Percentiles rank a stretch among this genome's conserved stretches.
Conservation (phyloP, 2,113 vertebrate species). For the Pyrgilauda ruficollis region DNA sequence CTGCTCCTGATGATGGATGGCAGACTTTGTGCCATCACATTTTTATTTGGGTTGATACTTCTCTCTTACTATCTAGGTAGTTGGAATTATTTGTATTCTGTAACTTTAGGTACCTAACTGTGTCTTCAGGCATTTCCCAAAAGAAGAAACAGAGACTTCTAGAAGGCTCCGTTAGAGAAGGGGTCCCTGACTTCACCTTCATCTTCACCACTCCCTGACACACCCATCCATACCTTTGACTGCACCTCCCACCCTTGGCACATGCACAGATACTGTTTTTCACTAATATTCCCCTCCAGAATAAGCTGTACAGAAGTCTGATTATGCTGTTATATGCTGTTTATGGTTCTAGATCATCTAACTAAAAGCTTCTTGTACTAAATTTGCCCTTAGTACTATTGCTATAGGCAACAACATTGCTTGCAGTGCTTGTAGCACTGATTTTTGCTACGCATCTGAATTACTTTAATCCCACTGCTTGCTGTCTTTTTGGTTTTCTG, state of each 20-base stretch:
- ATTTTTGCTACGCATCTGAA: neutral
- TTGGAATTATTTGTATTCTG: neutral
- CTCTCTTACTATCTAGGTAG: neutral
- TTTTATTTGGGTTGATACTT: neutral
- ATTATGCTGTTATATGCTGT: neutral
- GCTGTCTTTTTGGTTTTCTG: neutral
- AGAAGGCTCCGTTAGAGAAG: fast-evolving
- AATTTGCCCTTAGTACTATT: neutral
- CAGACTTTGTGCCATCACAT: neutral
- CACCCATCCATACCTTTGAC: neutral
- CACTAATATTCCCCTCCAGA: neutral
- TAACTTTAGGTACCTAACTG: neutral
- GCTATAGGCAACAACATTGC: fast-evolving
- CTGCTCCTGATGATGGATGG: neutral
- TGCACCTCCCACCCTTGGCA: neutral
- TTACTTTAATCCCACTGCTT: neutral
- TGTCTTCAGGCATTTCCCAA: neutral
- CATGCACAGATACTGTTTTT: neutral
- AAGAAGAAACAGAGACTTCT: neutral
- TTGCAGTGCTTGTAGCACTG: neutral
- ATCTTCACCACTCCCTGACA: neutral
- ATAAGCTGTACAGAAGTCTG: neutral
- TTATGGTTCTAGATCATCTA: neutral
- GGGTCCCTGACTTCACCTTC: neutral
- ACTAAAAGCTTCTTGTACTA: neutral